Conservation (phyloP, 2,888 invertebrate genomes). For the Hetaerina titia region DNA sequence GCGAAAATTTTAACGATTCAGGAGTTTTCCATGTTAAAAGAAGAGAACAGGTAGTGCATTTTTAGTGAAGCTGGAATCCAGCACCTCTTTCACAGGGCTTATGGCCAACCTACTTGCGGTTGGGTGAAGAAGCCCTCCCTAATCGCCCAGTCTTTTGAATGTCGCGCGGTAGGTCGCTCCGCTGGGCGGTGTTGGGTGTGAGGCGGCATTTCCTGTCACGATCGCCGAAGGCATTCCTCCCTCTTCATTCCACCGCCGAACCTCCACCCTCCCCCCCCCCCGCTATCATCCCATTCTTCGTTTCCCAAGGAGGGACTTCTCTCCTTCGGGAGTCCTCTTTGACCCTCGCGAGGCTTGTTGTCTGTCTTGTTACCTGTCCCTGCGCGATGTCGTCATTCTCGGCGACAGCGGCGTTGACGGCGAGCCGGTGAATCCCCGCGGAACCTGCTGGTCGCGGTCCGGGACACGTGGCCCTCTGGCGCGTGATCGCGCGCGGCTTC, state of each 20-base stretch:
- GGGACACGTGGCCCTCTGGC: neutral
- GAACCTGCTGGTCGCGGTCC: neutral
- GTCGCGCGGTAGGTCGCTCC: neutral
- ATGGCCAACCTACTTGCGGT: too few relatives aligned
- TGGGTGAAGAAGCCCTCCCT: too few relatives aligned
- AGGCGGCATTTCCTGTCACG: conserved; percentile 7
- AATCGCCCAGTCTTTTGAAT: too few relatives aligned
- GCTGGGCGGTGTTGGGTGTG: neutral
- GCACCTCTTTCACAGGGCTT: too few relatives aligned
- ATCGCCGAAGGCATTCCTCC: neutral
- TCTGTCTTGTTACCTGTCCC: neutral
- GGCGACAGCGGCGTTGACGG: neutral
- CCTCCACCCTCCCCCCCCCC: neutral
- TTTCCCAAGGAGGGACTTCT: neutral
- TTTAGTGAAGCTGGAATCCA: too few relatives aligned
- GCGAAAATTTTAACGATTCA: too few relatives aligned
- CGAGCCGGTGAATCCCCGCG: neutral
- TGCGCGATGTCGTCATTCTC: neutral
- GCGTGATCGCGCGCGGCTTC: neutral
- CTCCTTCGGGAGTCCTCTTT: neutral
- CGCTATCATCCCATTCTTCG: neutral
- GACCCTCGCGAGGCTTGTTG: conserved; percentile 2
- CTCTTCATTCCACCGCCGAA: neutral
- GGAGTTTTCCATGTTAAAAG: too few relatives aligned
- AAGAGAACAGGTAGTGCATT: too few relatives aligned